Evolutionary conservation across 2,888 invertebrate species (phyloP).

Genomic region (Gastrophysa polygoni): DNA sequence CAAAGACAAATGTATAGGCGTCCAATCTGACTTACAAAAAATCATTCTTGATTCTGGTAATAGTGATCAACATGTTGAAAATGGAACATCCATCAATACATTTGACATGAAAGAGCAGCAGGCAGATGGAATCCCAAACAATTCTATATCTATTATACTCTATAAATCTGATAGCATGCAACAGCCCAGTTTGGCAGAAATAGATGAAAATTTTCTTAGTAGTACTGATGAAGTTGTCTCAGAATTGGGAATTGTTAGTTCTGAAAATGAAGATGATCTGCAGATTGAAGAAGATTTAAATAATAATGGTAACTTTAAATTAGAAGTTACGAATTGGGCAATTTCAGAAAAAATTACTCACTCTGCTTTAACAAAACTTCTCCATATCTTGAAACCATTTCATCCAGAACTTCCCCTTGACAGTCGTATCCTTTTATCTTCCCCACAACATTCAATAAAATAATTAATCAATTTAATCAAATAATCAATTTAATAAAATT

Average conservation of each 20-base stretch:
- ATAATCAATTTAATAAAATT: too few species aligned
- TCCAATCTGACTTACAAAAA: neutral
- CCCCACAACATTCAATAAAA: neutral
- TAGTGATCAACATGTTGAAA: neutral
- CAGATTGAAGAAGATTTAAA: neutral
- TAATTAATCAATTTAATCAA: too few species aligned
- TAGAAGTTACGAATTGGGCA: neutral
- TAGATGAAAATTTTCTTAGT: too few species aligned
- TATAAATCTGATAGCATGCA: too few species aligned
- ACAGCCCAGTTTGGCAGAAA: too few species aligned
- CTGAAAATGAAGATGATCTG: neutral
- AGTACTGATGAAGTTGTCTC: too few species aligned
- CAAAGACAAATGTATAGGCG: conserved; percentile 5
- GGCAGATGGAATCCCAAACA: too few species aligned
- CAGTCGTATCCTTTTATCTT: neutral
- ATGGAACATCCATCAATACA: neutral
- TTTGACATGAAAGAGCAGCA: too few species aligned
- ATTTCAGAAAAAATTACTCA: neutral
- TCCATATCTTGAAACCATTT: neutral
- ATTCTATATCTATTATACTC: too few species aligned
- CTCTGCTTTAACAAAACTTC: neutral
- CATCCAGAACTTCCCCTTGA: neutral
- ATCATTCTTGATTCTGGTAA: neutral
- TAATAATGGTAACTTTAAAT: neutral
- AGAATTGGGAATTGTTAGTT: too few species aligned